These are phyloP conservation scores for Cardiocondyla obscurior DNA, from an alignment of 1,140 invertebrate species.

Conservation along the genomic window DNA sequence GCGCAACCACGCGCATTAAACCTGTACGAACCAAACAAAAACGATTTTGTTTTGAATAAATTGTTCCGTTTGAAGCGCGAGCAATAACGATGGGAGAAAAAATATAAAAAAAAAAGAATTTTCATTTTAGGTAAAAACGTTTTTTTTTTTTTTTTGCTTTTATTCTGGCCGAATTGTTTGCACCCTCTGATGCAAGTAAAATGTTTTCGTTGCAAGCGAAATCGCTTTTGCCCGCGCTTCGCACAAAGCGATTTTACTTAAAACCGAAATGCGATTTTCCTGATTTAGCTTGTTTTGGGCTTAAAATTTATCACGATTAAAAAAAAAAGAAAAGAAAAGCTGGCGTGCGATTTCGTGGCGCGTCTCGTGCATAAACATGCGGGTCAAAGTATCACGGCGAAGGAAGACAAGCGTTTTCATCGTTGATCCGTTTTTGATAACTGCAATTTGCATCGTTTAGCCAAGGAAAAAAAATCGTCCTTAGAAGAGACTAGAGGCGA, in stretches of 20 bases:
- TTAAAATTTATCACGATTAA: neutral
- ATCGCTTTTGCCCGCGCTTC: neutral
- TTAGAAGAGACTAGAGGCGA: conserved; percentile 7
- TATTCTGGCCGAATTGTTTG: neutral
- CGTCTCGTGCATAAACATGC: neutral
- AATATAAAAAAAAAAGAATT: neutral
- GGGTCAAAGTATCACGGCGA: neutral
- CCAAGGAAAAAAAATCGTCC: neutral
- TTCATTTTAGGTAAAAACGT: neutral
- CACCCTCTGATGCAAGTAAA: neutral
- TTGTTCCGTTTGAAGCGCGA: neutral
- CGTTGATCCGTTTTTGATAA: neutral
- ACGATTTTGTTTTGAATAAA: neutral
- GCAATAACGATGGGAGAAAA: neutral
- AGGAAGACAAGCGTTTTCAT: neutral
- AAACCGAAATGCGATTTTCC: neutral
- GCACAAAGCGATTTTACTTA: conserved; percentile 7
- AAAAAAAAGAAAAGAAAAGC: too few species aligned
- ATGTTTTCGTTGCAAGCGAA: neutral
- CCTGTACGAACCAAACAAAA: neutral
- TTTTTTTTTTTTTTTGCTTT: neutral
- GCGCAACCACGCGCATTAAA: too few species aligned
- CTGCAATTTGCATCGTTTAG: conserved; percentile 12
- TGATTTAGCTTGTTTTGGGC: neutral
- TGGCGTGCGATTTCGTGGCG: neutral